Conservation (phyloP, 2,797 vertebrate species). For the Darevskia mixta region DNA sequence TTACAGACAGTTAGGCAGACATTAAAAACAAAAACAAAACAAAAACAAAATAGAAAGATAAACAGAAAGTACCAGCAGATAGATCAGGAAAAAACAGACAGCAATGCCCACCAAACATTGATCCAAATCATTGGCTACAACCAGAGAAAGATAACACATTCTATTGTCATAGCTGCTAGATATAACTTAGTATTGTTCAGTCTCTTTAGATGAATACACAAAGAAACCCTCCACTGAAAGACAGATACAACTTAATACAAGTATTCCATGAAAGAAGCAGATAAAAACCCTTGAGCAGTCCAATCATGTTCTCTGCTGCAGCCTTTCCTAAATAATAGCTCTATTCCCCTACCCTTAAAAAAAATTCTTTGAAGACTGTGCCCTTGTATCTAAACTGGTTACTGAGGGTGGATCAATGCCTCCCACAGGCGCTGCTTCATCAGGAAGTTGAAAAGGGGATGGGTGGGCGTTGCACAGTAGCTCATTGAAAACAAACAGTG, state of each 20-base stretch:
- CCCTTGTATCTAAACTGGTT: background rate
- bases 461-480: background rate
- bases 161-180: background rate
- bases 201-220: background rate
- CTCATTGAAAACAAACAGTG: background rate
- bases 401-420: background rate
- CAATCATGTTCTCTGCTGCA: background rate
- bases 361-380: background rate
- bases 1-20: background rate
- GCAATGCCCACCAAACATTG: constrained; percentile 9
- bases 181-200: constrained; percentile 21
- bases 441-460: background rate
- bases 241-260: constrained; percentile 6
- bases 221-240: background rate
- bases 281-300: background rate
- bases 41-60: background rate
- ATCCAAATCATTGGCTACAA: constrained; percentile 4
- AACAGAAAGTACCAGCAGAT: background rate
- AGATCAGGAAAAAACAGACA: background rate
- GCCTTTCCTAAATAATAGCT: background rate
- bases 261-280: background rate
- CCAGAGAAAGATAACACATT: constrained; percentile 7
- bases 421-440: background rate
- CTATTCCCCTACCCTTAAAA: background rate
- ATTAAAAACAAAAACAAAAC: background rate